Conservation (phyloP, 2,113 vertebrate species). For the Pomatorhinus ruficollis region DNA sequence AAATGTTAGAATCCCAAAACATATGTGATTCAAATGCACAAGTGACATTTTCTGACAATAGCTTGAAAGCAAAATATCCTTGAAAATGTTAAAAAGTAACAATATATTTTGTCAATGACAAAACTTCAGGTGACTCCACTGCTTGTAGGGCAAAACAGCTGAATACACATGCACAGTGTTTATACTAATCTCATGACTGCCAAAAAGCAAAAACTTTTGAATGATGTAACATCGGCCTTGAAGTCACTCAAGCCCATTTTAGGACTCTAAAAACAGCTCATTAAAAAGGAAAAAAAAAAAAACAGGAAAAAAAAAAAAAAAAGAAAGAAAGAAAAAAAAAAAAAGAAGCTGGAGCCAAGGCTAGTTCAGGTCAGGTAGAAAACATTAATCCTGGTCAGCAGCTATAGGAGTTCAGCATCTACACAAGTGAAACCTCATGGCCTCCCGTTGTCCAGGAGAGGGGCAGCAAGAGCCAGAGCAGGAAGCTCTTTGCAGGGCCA, state of each 20-base stretch:
- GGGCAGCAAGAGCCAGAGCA: neutral
- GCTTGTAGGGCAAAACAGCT: neutral
- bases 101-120: neutral
- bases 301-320: too few relatives aligned
- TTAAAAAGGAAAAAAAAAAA: neutral
- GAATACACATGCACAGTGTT: neutral
- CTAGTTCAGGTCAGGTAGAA: neutral
- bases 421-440: neutral
- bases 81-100: neutral
- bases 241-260: neutral
- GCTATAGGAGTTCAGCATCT: neutral
- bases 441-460: neutral
- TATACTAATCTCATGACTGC: neutral
- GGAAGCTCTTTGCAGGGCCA: neutral
- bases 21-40: neutral
- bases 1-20: neutral
- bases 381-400: neutral
- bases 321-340: fast-evolving
- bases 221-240: neutral
- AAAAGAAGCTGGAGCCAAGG: neutral
- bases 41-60: neutral
- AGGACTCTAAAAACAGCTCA: neutral
- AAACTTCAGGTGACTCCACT: neutral
- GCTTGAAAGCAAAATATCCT: neutral
- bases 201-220: neutral